Evolutionary conservation across 2,888 invertebrate species (phyloP), one percentile per base, ranked within the genome.

Genomic region (Acleris cristana): DNA sequence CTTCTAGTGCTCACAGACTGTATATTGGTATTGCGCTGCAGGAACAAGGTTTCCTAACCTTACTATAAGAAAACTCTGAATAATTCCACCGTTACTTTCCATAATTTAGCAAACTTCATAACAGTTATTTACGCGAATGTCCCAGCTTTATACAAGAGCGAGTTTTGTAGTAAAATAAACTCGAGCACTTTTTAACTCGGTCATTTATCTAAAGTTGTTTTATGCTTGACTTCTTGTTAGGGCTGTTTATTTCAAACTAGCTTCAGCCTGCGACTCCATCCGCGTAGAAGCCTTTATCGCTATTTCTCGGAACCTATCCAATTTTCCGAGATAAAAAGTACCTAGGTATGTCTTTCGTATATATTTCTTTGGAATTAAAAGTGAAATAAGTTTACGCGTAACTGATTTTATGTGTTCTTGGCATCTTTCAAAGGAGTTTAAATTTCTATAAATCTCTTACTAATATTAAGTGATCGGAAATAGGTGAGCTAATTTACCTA

Each of bases 51-150:
- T 40, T 40, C 4, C 3, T 14, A 40, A 14, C 14, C 10, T 40
- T 14, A 40, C 14, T 45, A 26, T 21, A 19, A 54, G 49, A 51
- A 55, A 56, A 64, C 64, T 57, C 23, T n/a, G 26, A 18, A 64
- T 64, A 56, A 64, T 64, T 34, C 40, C 57, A 57, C 64, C 40
- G 55, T 64, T 49, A 34, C 55, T 48, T 57, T 44, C 48, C 56
- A 64, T 56, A 14, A 63, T 49, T 49, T 57, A 8, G 19, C 34
- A 64, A 55, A 48, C 55, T 51, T n/a, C 23, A 21, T 23, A 40
- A 57, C 64, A 23, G 64, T 64, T 64, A 44, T 56, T 64, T 64
- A 51, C 23, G 51, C 23, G 49, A 56, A 49, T 57, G 45, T 21
- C 45, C 21, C 62, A 51, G 40, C 49, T 56, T 52, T 40, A 23